Percentiles rank a stretch among this genome's conserved stretches.
These are phyloP conservation scores for Eurois occulta DNA, from an alignment of 2,888 invertebrate species.

Conservation along the genomic window DNA sequence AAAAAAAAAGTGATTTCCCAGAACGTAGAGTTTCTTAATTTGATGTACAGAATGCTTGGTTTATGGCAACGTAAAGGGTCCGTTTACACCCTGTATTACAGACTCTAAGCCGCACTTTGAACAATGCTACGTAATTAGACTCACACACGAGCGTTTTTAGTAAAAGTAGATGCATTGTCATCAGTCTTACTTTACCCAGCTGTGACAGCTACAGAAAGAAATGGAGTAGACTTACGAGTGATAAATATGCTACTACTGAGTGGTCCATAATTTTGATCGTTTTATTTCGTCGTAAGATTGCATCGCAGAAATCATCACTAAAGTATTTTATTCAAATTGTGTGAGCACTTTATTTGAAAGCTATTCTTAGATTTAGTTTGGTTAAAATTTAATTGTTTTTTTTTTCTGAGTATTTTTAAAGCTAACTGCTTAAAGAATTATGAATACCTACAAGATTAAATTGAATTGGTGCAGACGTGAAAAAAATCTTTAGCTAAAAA, in stretches of 20 bases:
- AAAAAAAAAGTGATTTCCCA: too few species aligned
- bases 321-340: too few species aligned
- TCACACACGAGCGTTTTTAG: neutral
- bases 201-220: conserved; percentile 30
- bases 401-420: too few species aligned
- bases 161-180: conserved; percentile 24
- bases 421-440: neutral
- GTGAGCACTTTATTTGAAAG: too few species aligned
- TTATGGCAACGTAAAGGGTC: too few species aligned
- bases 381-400: too few species aligned
- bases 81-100: too few species aligned
- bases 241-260: conserved; percentile 22
- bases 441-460: neutral
- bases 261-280: neutral
- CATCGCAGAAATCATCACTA: too few species aligned
- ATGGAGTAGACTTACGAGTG: conserved; percentile 14
- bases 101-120: neutral
- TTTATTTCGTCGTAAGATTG: neutral
- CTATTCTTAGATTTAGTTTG: too few species aligned
- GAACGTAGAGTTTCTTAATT: too few species aligned
- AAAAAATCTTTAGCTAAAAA: too few species aligned
- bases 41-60: too few species aligned
- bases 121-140: conserved; percentile 27
- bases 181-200: conserved; percentile 34
- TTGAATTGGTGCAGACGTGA: neutral